A percentile compares a stretch with the other conserved stretches of the same genome.
phyloP scores from a whole-genome alignment of 1,140 invertebrate genomes.

The Carposina sasakii region DNA sequence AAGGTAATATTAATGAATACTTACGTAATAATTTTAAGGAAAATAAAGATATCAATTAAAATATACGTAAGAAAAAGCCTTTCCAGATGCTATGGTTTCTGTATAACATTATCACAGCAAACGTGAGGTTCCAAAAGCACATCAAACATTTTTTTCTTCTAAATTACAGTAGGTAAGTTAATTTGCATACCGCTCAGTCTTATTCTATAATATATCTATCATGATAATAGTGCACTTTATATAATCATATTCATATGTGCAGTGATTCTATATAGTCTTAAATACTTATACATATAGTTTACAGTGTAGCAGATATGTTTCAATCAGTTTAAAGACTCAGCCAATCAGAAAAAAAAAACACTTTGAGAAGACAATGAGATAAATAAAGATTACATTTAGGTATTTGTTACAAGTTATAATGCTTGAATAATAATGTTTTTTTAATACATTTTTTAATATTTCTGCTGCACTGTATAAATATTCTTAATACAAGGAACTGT shows the following conservation, averaged over 20 bases:
- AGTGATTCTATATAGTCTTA: constrained; percentile 29
- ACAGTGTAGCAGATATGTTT: constrained; percentile 37
- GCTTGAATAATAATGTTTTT: no score
- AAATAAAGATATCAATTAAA: no score
- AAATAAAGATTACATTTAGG: no score
- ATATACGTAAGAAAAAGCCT: no score
- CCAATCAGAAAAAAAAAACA: no score
- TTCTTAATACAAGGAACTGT: constrained; percentile 51
- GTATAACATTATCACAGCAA: constrained; percentile 41
- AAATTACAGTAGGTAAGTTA: no score
- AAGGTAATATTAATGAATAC: no score
- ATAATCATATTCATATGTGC: constrained; percentile 52
- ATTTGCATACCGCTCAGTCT: constrained; percentile 52
- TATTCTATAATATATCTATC: constrained; percentile 50
- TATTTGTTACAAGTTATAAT: no score
- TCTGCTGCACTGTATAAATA: constrained; percentile 33
- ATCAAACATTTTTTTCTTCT: constrained; percentile 23
- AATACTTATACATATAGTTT: constrained; percentile 22
- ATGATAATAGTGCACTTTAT: constrained; percentile 55
- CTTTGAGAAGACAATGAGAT: no score
- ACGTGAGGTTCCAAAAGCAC: constrained; percentile 39
- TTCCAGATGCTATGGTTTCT: no score
- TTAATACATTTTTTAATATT: constrained; percentile 10
- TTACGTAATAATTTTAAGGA: no score
- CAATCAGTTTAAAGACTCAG: no score